phyloP scores from a whole-genome alignment of 2,888 invertebrate species.

The Phlogophora meticulosa region DNA sequence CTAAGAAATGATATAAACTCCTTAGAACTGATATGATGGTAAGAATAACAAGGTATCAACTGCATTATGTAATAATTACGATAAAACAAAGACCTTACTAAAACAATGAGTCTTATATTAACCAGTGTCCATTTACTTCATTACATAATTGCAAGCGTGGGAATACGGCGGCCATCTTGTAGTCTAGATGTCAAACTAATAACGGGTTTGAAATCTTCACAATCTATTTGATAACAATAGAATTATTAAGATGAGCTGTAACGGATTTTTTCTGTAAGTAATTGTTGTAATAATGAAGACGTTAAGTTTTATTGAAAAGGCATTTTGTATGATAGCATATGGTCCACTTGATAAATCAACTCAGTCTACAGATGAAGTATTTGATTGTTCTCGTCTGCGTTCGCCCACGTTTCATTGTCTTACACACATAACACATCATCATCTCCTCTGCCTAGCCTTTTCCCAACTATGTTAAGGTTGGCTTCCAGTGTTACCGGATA shows the following conservation, averaged over 20 bases:
- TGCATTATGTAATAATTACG: not conserved
- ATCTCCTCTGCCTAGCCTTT: too few relatives aligned
- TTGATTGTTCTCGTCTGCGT: not conserved
- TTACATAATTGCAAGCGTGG: slow-evolving; percentile 44
- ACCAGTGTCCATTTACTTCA: slow-evolving; percentile 14
- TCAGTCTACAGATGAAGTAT: too few relatives aligned
- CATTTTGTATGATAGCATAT: not conserved
- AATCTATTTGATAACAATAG: slow-evolving; percentile 36
- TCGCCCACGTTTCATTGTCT: too few relatives aligned
- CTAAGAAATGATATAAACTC: too few relatives aligned
- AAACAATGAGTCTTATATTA: slow-evolving; percentile 21
- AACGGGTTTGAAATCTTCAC: slow-evolving; percentile 20
- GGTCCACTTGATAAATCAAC: not conserved
- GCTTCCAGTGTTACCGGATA: too few relatives aligned
- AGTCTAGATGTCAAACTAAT: slow-evolving; percentile 23
- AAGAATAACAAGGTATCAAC: too few relatives aligned
- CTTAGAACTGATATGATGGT: too few relatives aligned
- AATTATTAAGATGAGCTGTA: slow-evolving; percentile 22
- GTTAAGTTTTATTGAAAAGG: not conserved
- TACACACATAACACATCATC: too few relatives aligned
- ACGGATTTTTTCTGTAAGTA: not conserved
- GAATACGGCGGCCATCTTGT: slow-evolving; percentile 37
- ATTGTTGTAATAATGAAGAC: not conserved
- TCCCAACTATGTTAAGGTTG: too few relatives aligned
- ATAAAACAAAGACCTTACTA: slow-evolving; percentile 2